phyloP scores from a whole-genome alignment of 1,140 invertebrate species.

The Neotoxoptera formosana region DNA sequence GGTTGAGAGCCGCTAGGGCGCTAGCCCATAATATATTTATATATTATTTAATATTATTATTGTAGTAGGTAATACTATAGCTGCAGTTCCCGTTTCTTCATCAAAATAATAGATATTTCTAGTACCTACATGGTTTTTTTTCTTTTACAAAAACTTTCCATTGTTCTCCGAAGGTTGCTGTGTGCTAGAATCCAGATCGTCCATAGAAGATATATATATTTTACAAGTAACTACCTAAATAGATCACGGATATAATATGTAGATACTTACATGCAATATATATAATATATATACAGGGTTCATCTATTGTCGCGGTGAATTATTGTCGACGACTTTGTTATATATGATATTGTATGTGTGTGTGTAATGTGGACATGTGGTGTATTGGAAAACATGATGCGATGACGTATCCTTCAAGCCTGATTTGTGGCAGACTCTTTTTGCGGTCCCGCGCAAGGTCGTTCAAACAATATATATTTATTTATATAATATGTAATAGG shows the following conservation, averaged over 20 bases:
- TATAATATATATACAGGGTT: not conserved
- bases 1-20: no score
- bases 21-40: not conserved
- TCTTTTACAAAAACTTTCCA: not conserved
- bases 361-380: not conserved
- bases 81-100: not conserved
- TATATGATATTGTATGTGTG: not conserved
- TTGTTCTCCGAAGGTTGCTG: slow-evolving; percentile 13
- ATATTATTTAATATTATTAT: not conserved
- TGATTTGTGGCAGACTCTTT: not conserved
- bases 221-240: not conserved
- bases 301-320: not conserved
- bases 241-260: not conserved
- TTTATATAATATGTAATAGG: no score
- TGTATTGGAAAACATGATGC: not conserved
- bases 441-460: not conserved
- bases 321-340: not conserved
- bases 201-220: not conserved
- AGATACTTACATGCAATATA: not conserved
- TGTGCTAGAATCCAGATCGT: not conserved
- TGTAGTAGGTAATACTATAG: not conserved
- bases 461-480: not conserved
- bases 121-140: not conserved
- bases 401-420: not conserved
- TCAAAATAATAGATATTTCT: not conserved